Conservation (phyloP, 2,797 vertebrate species). For the Amazona ochrocephala region DNA sequence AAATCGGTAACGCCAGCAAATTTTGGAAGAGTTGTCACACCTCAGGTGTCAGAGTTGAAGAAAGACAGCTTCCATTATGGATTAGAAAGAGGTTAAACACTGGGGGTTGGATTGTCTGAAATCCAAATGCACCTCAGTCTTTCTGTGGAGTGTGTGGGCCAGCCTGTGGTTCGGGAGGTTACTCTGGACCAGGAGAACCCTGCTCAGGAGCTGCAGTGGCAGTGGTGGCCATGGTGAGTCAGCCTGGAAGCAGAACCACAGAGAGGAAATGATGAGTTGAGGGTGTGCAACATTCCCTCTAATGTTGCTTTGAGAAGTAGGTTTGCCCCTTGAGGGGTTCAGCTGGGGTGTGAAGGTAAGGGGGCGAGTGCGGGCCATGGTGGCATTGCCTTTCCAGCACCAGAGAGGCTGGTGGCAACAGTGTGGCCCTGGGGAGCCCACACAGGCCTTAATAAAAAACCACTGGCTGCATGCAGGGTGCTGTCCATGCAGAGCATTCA, state of each 20-base stretch:
- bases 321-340: background rate
- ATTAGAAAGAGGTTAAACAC: background rate
- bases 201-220: background rate
- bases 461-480: background rate
- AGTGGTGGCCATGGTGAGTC: rapidly evolving
- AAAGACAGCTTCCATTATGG: background rate
- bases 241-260: background rate
- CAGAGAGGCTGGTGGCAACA: background rate
- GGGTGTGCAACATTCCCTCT: background rate
- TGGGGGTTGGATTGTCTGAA: background rate
- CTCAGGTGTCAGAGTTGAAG: background rate
- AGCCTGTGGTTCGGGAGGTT: rapidly evolving
- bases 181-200: background rate
- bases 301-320: background rate
- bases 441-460: background rate
- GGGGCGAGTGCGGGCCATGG: rapidly evolving
- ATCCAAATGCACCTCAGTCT: background rate
- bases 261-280: background rate
- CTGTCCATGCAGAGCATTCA: background rate
- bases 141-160: background rate
- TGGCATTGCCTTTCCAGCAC: background rate
- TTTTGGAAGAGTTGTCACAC: background rate
- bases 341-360: background rate
- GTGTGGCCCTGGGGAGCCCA: background rate
- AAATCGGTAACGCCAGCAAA: background rate